A percentile compares a stretch with the other conserved stretches of the same genome.
Evolutionary conservation across 2,797 vertebrate species (phyloP).

Genomic region (Hoplostethus mediterraneus): DNA sequence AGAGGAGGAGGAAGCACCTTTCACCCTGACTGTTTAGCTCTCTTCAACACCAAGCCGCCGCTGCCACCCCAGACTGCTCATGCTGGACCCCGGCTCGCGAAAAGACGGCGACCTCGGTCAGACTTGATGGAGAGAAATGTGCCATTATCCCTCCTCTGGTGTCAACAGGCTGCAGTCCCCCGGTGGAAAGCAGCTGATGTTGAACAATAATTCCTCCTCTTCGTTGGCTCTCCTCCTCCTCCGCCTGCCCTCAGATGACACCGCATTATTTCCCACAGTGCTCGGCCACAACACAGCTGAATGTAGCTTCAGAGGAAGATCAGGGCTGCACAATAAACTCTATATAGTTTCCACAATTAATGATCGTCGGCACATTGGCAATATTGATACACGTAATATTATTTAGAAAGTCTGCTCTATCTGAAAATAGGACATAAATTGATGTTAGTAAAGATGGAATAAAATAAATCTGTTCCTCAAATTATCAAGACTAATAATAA

Average conservation of each 20-base stretch:
- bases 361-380: not conserved
- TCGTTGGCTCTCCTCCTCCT: constrained; percentile 44
- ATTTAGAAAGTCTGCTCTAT: not conserved
- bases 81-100: not conserved
- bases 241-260: constrained; percentile 64
- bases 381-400: not conserved
- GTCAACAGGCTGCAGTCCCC: constrained; percentile 56
- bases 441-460: no score
- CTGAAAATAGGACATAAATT: not conserved
- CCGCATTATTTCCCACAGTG: constrained; percentile 41
- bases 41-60: not conserved
- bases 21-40: constrained; percentile 49
- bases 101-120: constrained; percentile 36
- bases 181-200: constrained; percentile 63
- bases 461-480: no score
- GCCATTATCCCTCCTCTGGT: constrained; percentile 62
- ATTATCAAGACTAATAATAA: no score
- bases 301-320: constrained; percentile 39
- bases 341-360: not conserved
- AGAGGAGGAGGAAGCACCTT: constrained; percentile 55
- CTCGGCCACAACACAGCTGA: constrained; percentile 37
- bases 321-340: constrained; percentile 14
- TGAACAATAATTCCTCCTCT: constrained; percentile 69
- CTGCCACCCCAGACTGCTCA: constrained; percentile 9
- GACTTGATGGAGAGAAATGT: constrained; percentile 59